Conservation (phyloP, 2,113 vertebrate genomes). For the Lycocorax pyrrhopterus region DNA sequence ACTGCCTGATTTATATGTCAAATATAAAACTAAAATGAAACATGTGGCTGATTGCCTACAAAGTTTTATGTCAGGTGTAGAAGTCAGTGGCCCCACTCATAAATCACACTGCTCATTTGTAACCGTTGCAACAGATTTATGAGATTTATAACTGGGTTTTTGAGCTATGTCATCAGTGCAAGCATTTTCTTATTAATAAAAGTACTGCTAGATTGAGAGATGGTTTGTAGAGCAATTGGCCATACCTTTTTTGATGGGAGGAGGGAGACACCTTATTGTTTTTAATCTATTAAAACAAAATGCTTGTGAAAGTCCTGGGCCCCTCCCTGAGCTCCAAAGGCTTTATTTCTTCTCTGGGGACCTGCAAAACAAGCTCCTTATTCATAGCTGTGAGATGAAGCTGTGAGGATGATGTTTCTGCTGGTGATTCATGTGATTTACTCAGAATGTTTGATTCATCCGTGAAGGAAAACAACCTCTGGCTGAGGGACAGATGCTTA, state of each 20-base stretch:
- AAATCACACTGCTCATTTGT: conserved; percentile 18
- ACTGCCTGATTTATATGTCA: conserved; percentile 46
- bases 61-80: conserved; percentile 60
- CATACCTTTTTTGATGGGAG: background rate
- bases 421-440: conserved; percentile 60
- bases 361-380: conserved; percentile 44
- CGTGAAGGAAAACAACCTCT: conserved; percentile 23
- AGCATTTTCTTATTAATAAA: conserved; percentile 15
- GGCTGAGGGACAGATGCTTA: conserved; percentile 29
- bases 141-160: background rate
- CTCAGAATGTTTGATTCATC: conserved; percentile 40
- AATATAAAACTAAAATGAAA: conserved; percentile 57
- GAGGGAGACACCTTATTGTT: background rate
- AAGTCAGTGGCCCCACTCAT: conserved; percentile 23
- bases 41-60: conserved; percentile 48
- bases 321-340: background rate
- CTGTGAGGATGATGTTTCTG: conserved; percentile 51
- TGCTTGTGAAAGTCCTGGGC: background rate
- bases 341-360: conserved; percentile 17
- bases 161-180: conserved; percentile 9
- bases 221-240: conserved; percentile 5
- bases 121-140: background rate
- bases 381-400: conserved; percentile 51
- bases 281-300: background rate
- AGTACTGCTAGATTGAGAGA: background rate